Base-by-base conservation (phyloP, 2,797 vertebrate species). In the Poeciliopsis gracilis region DNA sequence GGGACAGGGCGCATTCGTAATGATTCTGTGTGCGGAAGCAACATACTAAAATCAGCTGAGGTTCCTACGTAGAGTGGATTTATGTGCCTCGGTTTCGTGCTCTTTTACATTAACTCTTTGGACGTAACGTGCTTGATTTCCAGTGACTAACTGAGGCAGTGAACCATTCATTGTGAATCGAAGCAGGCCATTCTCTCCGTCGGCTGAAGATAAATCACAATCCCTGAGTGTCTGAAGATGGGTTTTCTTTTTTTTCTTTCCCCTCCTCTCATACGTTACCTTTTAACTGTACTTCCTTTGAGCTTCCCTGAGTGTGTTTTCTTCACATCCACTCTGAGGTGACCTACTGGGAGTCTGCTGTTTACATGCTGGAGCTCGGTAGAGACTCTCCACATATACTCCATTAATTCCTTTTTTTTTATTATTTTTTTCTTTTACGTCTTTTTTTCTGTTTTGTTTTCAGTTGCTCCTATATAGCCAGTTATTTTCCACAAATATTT, bases 1-100 rank as follows among this genome's bases (percentile, higher is more conserved):
- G 85, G 79, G 80, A 93, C 85, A 87, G 88, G 83, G 90, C 86
- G 81, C 85, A 86, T 88, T 82, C 53, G 80, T 89, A 88, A 88
- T 85, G 86, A 86, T 79, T 82, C 73, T 59, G 75, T 73, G 81
- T 59, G 63, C 73, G 66, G 49, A 45, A 0, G 46, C 75, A 49
- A 53, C 20, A 59, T 55, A 49, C 36, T 38, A 23, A 33, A 13
- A 53, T 38, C 23, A 53, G n/a, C 33, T 69, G 45, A 57, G 49
- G 72, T 75, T 72, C 63, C 59, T 77, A 43, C 78, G 43, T 38
- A 53, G 73, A 45, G 77, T 75, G 72, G 77, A 61, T 55, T 51
- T 38, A 46, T 75, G 73, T 41, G 7, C 74, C 46, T 53, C 53
- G 78, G 53, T 72, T 30, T 53, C 38, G 12, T 25, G 63, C 70